Evolutionary conservation across 2,888 invertebrate species (phyloP).

Genomic region (Epistrophella euchroma): DNA sequence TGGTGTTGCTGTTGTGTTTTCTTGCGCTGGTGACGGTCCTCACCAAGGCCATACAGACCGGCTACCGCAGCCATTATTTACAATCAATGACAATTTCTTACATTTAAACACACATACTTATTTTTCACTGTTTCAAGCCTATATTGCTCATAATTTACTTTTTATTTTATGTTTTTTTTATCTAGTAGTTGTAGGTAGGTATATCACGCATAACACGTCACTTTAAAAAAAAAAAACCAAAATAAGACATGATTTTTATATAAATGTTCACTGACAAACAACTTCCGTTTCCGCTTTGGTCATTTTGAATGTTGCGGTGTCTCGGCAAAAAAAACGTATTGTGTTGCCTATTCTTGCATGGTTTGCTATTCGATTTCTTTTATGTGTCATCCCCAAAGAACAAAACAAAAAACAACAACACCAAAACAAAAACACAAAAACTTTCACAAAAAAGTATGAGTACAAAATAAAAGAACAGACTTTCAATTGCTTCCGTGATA

Average conservation of each 20-base stretch:
- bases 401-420: slow-evolving; percentile 41
- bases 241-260: slow-evolving; percentile 22
- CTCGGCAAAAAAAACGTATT: slow-evolving; percentile 22
- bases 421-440: slow-evolving; percentile 26
- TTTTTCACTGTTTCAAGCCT: background rate
- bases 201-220: slow-evolving; percentile 1
- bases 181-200: background rate
- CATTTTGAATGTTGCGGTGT: slow-evolving; percentile 29
- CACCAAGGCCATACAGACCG: slow-evolving; percentile 91
- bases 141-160: background rate
- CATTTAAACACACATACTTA: slow-evolving; percentile 45
- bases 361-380: slow-evolving; percentile 34
- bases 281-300: slow-evolving; percentile 43
- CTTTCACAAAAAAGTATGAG: slow-evolving; percentile 27
- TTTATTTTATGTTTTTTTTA: background rate
- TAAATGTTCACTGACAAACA: slow-evolving; percentile 23
- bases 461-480: slow-evolving; percentile 52
- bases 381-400: slow-evolving; percentile 53
- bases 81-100: slow-evolving; percentile 47
- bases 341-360: slow-evolving; percentile 44
- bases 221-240: slow-evolving; percentile 9
- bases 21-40: slow-evolving; percentile 86
- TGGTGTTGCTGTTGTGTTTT: slow-evolving; percentile 85
- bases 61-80: slow-evolving; percentile 90
- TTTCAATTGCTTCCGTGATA: slow-evolving; percentile 70